A percentile compares a stretch with the other conserved stretches of the same genome.
These are phyloP conservation scores for Dusona sp. DNA, from an alignment of 2,888 invertebrate genomes.

Conservation along the genomic window DNA sequence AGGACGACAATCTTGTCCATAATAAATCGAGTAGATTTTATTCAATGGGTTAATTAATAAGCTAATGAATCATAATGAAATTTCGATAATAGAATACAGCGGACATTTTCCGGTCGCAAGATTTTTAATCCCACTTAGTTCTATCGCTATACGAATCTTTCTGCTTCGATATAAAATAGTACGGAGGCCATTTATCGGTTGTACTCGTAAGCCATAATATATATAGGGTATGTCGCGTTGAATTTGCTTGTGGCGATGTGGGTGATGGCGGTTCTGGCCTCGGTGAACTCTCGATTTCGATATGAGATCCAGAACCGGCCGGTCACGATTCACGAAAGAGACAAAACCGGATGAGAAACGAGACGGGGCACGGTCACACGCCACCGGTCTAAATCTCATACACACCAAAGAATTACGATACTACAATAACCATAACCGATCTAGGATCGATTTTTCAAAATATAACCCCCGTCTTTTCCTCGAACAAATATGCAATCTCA, in stretches of 20 bases:
- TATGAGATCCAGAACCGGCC: slow-evolving; percentile 67
- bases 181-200: slow-evolving; percentile 10
- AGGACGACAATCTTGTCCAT: not conserved
- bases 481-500: not conserved
- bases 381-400: slow-evolving; percentile 47
- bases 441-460: not conserved
- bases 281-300: slow-evolving; percentile 69
- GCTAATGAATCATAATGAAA: not conserved
- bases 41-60: not conserved
- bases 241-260: slow-evolving; percentile 41
- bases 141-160: slow-evolving; percentile 10
- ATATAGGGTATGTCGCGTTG: slow-evolving; percentile 25
- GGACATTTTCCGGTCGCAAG: not conserved
- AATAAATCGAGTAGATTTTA: not conserved
- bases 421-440: slow-evolving; percentile 26
- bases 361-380: slow-evolving; percentile 68
- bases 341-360: slow-evolving; percentile 69
- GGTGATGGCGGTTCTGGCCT: slow-evolving; percentile 58
- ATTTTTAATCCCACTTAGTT: not conserved
- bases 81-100: not conserved
- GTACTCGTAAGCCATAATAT: slow-evolving; percentile 17
- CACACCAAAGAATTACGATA: slow-evolving; percentile 8
- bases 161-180: not conserved
- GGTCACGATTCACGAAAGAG: slow-evolving; percentile 67
- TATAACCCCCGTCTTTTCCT: not conserved